These are phyloP conservation scores for Petrophora chlorosata DNA, from an alignment of 2,888 invertebrate species.

Conservation along the genomic window DNA sequence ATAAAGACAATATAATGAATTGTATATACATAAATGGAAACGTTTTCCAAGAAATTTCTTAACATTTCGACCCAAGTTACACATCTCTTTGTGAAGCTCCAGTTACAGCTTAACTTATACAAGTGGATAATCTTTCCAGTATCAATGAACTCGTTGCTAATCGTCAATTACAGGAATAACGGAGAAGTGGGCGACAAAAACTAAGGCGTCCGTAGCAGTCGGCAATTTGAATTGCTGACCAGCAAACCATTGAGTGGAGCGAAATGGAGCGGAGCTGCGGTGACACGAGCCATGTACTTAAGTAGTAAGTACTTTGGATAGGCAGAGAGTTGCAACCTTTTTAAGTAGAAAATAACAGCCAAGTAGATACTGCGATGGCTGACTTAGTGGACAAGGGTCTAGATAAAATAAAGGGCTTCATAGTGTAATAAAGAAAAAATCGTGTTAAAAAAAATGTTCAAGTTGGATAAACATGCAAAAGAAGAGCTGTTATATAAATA, in stretches of 20 bases:
- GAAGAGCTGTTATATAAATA: too few species aligned
- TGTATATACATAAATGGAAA: not conserved
- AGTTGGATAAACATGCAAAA: too few species aligned
- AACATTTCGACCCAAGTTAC: too few species aligned
- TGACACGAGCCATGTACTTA: conserved; percentile 69
- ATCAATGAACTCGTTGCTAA: conserved; percentile 58
- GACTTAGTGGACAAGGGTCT: too few species aligned
- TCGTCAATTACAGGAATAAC: conserved; percentile 60
- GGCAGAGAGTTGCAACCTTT: conserved; percentile 55
- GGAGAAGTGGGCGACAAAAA: conserved; percentile 45
- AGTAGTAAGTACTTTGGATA: too few species aligned
- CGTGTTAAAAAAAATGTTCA: too few species aligned
- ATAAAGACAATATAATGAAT: not conserved
- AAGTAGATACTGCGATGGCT: too few species aligned
- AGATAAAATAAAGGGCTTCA: too few species aligned
- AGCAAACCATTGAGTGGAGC: conserved; percentile 63
- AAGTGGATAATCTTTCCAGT: conserved; percentile 14
- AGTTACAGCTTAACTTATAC: too few species aligned
- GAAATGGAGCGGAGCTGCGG: conserved; percentile 66
- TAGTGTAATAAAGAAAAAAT: too few species aligned
- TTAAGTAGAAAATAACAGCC: conserved; percentile 8
- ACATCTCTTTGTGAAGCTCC: too few species aligned
- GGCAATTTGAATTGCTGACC: conserved; percentile 70
- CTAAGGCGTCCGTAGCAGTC: conserved; percentile 6
- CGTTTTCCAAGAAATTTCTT: not conserved